Conservation (phyloP, 1,140 invertebrate genomes). For the Ectropis grisescens region DNA sequence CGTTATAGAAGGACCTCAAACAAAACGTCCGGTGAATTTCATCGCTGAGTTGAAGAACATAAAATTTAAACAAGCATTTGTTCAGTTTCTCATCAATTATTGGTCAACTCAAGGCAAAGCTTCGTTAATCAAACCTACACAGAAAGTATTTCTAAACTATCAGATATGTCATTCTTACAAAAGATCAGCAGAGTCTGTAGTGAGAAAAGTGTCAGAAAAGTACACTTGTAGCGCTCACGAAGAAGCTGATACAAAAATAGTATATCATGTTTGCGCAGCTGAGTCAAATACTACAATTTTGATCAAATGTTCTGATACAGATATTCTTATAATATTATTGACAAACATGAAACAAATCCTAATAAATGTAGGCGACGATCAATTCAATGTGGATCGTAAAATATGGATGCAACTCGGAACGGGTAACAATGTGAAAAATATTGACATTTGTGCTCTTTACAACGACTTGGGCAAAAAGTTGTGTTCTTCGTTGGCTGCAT, state of each 20-base stretch:
- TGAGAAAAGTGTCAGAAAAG: constrained; percentile 5
- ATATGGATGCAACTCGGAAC: constrained; percentile 19
- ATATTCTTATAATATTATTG: constrained; percentile 22
- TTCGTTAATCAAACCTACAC: constrained; percentile 12
- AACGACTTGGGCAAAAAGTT: constrained; percentile 8
- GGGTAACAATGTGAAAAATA: constrained; percentile 12
- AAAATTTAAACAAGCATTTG: constrained; percentile 24
- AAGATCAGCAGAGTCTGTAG: constrained; percentile 6
- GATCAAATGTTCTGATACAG: neutral
- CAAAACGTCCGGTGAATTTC: constrained; percentile 6
- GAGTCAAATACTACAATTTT: neutral
- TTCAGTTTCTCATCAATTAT: constrained; percentile 18
- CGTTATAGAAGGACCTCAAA: too few species aligned
- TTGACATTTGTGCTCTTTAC: constrained; percentile 13
- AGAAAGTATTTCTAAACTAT: constrained; percentile 9
- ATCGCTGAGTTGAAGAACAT: constrained; percentile 20
- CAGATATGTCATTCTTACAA: constrained; percentile 7
- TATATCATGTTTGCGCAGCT: constrained; percentile 2
- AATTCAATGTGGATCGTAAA: constrained; percentile 5
- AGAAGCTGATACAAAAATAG: constrained; percentile 12
- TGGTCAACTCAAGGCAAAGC: too few species aligned
- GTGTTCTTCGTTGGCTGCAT: constrained; percentile 9
- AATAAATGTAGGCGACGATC: constrained; percentile 7
- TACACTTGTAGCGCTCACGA: constrained; percentile 8
- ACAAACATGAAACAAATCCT: constrained; percentile 28